Evolutionary conservation across 2,888 invertebrate genomes (phyloP).

Genomic region (Hybos culiciformis): DNA sequence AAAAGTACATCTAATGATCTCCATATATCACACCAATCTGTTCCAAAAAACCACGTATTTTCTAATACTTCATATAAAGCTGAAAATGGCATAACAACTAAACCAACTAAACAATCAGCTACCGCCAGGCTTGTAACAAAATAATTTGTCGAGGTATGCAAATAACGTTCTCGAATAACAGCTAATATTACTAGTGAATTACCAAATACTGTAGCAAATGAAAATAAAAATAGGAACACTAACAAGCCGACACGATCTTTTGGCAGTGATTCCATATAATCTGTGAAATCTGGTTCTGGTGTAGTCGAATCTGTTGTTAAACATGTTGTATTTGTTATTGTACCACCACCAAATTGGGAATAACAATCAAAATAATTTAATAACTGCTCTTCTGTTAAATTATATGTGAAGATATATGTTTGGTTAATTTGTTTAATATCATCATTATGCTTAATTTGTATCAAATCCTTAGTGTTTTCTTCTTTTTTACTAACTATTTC

Average conservation of each 20-base stretch:
- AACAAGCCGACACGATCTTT: constrained; percentile 64
- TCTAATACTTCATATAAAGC: constrained; percentile 79
- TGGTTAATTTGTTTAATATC: constrained; percentile 1
- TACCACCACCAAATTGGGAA: background rate
- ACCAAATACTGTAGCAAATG: constrained; percentile 85
- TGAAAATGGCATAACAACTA: constrained; percentile 96
- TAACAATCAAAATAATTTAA: constrained; percentile 2
- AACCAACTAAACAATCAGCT: constrained; percentile 89
- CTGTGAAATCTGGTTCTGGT: constrained; percentile 29
- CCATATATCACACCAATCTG: constrained; percentile 96
- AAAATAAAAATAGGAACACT: constrained; percentile 72
- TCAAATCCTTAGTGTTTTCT: constrained; percentile 1
- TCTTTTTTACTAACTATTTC: constrained; percentile 19
- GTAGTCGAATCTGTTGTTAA: constrained; percentile 17
- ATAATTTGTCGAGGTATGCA: constrained; percentile 95
- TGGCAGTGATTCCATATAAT: constrained; percentile 38
- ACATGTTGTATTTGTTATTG: background rate
- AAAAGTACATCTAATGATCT: constrained; percentile 92
- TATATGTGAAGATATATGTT: background rate
- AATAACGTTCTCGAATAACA: constrained; percentile 80
- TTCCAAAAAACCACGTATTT: constrained; percentile 88
- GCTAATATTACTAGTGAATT: constrained; percentile 90
- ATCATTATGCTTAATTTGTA: background rate
- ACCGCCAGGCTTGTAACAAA: constrained; percentile 94
- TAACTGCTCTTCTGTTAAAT: background rate